These are phyloP conservation scores for Hafferia zeledoni DNA, from an alignment of 2,797 vertebrate species.

Conservation along the genomic window DNA sequence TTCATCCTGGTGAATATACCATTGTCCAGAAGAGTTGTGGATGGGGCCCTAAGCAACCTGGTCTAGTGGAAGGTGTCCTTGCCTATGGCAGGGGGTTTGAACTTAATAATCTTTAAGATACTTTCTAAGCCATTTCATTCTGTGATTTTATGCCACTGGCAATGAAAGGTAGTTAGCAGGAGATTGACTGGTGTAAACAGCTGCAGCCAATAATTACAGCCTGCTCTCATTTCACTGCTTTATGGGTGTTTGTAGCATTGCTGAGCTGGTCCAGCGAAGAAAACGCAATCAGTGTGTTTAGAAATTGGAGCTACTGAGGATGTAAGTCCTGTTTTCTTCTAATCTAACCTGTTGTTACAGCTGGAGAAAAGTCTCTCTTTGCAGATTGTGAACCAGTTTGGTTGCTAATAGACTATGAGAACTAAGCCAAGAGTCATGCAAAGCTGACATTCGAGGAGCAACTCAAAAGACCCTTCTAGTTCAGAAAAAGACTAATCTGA, in stretches of 20 bases:
- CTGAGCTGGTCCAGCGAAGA: neutral
- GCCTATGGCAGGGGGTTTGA: neutral
- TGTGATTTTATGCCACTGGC: neutral
- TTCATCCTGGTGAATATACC: neutral
- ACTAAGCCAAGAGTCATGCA: neutral
- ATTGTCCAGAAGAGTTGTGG: neutral
- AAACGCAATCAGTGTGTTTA: accelerated
- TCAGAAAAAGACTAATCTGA: neutral
- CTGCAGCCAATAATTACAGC: neutral
- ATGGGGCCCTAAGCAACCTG: neutral
- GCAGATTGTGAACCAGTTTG: neutral
- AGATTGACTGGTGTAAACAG: neutral
- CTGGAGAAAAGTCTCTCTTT: neutral
- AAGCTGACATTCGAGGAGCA: neutral
- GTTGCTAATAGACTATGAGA: neutral
- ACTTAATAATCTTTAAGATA: neutral
- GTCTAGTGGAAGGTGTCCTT: neutral
- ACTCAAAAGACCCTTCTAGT: neutral
- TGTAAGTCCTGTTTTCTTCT: neutral
- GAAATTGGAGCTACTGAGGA: neutral
- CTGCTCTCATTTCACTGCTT: neutral
- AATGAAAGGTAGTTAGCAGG: neutral
- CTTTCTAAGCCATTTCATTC: neutral
- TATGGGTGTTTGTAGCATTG: neutral
- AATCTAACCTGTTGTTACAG: neutral